Percentiles rank a stretch among this genome's conserved stretches.
Evolutionary conservation across 2,888 invertebrate species (phyloP).

Genomic region (Brenthis daphne): DNA sequence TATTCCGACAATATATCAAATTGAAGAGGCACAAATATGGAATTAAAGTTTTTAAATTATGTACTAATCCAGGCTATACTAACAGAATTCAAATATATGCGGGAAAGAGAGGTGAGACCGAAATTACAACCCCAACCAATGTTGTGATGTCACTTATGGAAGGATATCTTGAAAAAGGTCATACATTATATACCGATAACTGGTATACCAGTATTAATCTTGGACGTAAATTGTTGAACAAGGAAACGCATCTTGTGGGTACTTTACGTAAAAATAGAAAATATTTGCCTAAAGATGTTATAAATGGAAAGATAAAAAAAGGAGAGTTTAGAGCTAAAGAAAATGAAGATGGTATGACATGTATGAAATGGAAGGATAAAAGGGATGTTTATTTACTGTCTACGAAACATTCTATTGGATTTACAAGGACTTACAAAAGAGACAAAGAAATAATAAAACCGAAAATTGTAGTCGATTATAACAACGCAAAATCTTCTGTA

Average conservation of each 20-base stretch:
- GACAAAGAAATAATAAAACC: constrained; percentile 36
- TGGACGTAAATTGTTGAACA: constrained; percentile 23
- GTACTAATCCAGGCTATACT: constrained; percentile 34
- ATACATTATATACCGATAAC: constrained; percentile 35
- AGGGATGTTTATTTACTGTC: constrained; percentile 40
- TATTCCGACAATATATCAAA: constrained; percentile 37
- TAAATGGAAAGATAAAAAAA: constrained; percentile 36
- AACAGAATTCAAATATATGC: constrained; percentile 26
- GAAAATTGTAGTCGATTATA: constrained; percentile 33
- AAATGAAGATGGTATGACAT: constrained; percentile 31
- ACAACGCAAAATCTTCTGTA: constrained; percentile 26
- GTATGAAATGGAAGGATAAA: constrained; percentile 43
- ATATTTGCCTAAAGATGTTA: constrained; percentile 43
- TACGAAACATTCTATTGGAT: constrained; percentile 40
- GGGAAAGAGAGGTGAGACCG: constrained; percentile 29
- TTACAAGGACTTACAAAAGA: constrained; percentile 34
- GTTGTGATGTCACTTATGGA: constrained; percentile 33
- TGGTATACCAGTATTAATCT: constrained; percentile 39
- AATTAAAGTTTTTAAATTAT: constrained; percentile 42
- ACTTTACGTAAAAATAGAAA: constrained; percentile 38
- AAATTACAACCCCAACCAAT: constrained; percentile 31
- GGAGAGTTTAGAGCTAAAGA: constrained; percentile 38
- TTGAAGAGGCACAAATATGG: constrained; percentile 42
- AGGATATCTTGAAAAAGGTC: constrained; percentile 30
- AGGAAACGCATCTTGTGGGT: constrained; percentile 39